These are phyloP conservation scores for Myotis daubentonii DNA, from an alignment of 2,797 vertebrate genomes.

Conservation along the genomic window DNA sequence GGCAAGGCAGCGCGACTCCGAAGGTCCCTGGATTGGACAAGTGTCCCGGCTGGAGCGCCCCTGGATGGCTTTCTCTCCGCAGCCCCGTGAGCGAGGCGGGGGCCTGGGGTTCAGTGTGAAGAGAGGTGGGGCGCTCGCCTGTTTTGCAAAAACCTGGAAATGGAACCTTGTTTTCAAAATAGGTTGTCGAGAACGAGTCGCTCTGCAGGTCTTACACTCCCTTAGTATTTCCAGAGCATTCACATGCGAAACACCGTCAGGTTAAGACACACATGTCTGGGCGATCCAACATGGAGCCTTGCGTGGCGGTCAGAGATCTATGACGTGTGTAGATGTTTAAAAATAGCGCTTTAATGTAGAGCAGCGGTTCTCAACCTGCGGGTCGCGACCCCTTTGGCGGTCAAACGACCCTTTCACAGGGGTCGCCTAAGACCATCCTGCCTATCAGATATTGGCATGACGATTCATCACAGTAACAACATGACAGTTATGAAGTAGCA, in stretches of 20 bases:
- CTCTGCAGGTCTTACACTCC: background rate
- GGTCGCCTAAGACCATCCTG: too few relatives aligned
- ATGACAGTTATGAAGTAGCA: too few relatives aligned
- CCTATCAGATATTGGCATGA: too few relatives aligned
- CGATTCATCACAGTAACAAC: too few relatives aligned
- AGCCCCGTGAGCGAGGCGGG: background rate
- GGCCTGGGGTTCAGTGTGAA: background rate
- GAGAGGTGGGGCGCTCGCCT: background rate
- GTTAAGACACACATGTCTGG: background rate
- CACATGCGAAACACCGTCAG: background rate
- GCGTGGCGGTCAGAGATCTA: background rate
- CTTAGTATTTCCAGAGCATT: slow-evolving; percentile 12
- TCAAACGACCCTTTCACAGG: too few relatives aligned
- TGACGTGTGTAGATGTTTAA: background rate
- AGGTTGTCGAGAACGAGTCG: background rate
- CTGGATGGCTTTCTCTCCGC: background rate
- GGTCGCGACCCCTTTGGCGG: too few relatives aligned
- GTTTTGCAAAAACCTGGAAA: slow-evolving; percentile 9
- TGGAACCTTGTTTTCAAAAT: slow-evolving; percentile 28
- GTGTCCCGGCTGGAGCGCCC: background rate
- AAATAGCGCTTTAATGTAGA: background rate
- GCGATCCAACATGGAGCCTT: background rate
- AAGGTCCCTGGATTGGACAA: slow-evolving; percentile 2
- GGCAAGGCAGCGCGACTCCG: background rate
- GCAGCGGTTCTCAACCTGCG: too few relatives aligned